Evolutionary conservation across 2,113 vertebrate genomes (phyloP).

Genomic region (Murina feae): DNA sequence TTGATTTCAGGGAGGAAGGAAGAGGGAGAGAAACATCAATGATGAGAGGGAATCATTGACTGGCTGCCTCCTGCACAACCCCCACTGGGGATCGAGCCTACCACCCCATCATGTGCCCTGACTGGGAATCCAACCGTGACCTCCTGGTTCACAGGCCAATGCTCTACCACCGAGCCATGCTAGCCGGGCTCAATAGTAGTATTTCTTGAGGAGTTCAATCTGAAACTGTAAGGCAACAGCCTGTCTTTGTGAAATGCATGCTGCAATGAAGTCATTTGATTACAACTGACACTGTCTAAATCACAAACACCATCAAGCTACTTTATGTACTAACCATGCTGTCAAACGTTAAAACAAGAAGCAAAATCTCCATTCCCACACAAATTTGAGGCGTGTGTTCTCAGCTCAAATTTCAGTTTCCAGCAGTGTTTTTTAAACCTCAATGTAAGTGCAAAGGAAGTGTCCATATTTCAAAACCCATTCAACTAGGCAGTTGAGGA

Average conservation of each 20-base stretch:
- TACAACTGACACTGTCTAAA: neutral
- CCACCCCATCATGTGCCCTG: too few species aligned
- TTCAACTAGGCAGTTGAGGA: neutral
- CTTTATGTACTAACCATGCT: neutral
- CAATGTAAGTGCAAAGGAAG: neutral
- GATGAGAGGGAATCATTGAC: too few species aligned
- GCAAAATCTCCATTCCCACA: neutral
- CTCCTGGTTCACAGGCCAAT: too few species aligned
- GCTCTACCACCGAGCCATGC: too few species aligned
- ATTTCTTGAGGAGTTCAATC: neutral
- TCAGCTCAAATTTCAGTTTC: neutral
- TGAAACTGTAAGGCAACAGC: neutral
- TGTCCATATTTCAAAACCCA: neutral
- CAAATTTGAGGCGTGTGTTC: neutral
- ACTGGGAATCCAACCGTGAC: too few species aligned
- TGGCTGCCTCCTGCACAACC: too few species aligned
- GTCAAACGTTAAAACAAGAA: neutral
- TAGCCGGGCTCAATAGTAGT: neutral
- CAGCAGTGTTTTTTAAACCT: neutral
- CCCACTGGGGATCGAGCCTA: too few species aligned
- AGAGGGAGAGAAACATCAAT: too few species aligned
- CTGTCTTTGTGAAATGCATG: neutral
- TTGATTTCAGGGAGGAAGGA: too few species aligned
- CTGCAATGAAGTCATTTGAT: neutral
- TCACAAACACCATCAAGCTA: neutral